Conservation (phyloP, 2,888 invertebrate genomes). For the Flexamia atlantica region DNA sequence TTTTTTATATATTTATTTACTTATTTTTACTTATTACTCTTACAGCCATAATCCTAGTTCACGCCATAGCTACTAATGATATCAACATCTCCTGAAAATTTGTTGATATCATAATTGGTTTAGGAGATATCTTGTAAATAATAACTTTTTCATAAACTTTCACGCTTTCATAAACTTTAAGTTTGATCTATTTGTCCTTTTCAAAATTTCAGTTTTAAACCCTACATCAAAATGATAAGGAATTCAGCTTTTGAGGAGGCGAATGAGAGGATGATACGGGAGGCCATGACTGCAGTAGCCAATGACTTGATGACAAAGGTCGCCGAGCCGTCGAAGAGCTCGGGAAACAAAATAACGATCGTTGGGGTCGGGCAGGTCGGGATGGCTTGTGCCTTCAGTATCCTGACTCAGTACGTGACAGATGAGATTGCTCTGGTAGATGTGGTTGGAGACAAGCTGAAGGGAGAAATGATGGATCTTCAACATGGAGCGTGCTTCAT, state of each 20-base stretch:
- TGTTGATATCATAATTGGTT: no score
- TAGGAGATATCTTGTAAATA: no score
- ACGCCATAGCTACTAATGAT: no score
- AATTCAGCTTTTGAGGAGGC: background rate
- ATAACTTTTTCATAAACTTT: no score
- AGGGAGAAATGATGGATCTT: constrained; percentile 94
- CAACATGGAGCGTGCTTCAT: constrained; percentile 93
- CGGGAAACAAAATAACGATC: constrained; percentile 87
- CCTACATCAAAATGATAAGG: background rate
- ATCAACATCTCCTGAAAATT: no score
- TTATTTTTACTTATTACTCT: no score
- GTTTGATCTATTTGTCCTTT: background rate
- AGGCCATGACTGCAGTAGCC: constrained; percentile 72
- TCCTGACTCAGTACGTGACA: constrained; percentile 89
- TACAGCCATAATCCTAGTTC: no score
- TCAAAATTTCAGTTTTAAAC: background rate
- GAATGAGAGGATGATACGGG: background rate
- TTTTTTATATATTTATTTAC: no score
- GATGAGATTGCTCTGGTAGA: constrained; percentile 91
- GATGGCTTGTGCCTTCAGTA: constrained; percentile 93
- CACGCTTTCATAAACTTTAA: no score
- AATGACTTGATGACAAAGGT: constrained; percentile 77
- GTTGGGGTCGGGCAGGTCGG: constrained; percentile 96
- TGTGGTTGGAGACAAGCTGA: no score
- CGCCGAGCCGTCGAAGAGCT: constrained; percentile 76